These are phyloP conservation scores for Probosciger aterrimus DNA, from an alignment of 2,113 vertebrate genomes.

Conservation along the genomic window DNA sequence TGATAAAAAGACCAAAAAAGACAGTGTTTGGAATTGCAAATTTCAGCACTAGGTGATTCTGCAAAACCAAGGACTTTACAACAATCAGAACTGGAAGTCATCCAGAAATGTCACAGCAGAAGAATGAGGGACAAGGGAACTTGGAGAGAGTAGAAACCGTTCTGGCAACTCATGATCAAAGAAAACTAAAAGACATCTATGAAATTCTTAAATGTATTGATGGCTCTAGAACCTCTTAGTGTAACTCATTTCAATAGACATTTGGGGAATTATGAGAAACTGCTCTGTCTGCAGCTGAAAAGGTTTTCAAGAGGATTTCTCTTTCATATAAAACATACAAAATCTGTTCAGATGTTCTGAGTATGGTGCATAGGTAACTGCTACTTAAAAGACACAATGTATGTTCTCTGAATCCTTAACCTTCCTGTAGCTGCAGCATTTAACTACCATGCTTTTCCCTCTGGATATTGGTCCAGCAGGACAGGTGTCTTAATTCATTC, in stretches of 20 bases:
- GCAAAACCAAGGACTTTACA: constrained; percentile 53
- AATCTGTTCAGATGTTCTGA: neutral
- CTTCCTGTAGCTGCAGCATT: neutral
- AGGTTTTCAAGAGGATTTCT: neutral
- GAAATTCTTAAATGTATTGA: constrained; percentile 1
- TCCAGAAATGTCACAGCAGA: constrained; percentile 58
- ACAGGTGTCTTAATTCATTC: neutral
- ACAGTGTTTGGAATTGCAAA: constrained; percentile 65
- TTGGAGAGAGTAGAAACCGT: neutral
- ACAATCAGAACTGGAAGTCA: constrained; percentile 50
- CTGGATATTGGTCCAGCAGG: neutral
- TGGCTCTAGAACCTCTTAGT: constrained; percentile 34
- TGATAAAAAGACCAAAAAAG: constrained; percentile 64
- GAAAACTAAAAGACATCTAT: neutral
- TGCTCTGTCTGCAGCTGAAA: neutral
- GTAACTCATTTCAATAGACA: neutral
- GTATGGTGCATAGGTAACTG: neutral
- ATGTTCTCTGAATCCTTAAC: neutral
- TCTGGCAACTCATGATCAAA: constrained; percentile 17
- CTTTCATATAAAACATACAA: neutral
- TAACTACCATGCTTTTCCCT: neutral
- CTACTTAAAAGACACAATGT: neutral
- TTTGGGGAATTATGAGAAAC: constrained; percentile 14
- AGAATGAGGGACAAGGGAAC: neutral
- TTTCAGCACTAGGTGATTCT: constrained; percentile 56